A percentile compares a stretch with the other conserved stretches of the same genome.
These are phyloP conservation scores for Hippocampus guttulatus DNA, from an alignment of 2,113 vertebrate genomes.

Conservation along the genomic window DNA sequence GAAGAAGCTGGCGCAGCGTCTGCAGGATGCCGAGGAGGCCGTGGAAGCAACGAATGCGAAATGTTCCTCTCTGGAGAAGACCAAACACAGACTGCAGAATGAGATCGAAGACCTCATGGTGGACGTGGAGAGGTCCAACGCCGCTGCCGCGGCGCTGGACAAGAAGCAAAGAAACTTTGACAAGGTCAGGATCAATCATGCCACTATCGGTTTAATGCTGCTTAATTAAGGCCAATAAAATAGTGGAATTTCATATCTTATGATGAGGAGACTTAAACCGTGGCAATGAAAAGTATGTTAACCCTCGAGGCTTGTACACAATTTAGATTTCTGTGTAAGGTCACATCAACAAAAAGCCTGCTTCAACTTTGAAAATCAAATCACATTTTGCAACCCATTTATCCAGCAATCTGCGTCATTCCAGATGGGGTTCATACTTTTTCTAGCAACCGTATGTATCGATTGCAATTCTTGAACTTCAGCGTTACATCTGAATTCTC, in stretches of 20 bases:
- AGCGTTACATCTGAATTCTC: constrained; percentile 3
- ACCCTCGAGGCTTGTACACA: background rate
- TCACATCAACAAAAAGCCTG: background rate
- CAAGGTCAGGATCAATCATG: constrained; percentile 66
- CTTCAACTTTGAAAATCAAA: background rate
- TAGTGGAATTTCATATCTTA: too few species aligned
- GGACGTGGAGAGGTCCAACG: constrained; percentile 80
- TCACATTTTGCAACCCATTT: background rate
- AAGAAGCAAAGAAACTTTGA: constrained; percentile 90
- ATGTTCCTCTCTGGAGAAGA: constrained; percentile 88
- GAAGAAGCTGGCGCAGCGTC: constrained; percentile 86
- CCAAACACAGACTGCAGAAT: constrained; percentile 87
- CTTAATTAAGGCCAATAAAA: background rate
- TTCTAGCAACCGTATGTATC: background rate
- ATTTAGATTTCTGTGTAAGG: background rate
- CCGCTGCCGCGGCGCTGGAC: constrained; percentile 78
- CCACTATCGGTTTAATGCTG: background rate
- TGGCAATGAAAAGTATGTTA: background rate
- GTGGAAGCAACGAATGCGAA: constrained; percentile 88
- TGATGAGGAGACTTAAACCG: too few species aligned
- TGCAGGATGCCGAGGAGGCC: constrained; percentile 82
- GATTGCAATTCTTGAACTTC: background rate
- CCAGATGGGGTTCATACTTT: background rate
- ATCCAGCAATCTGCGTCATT: background rate
- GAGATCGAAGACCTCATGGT: constrained; percentile 93